phyloP scores from a whole-genome alignment of 1,140 invertebrate species.

The Drosophila takahashii region DNA sequence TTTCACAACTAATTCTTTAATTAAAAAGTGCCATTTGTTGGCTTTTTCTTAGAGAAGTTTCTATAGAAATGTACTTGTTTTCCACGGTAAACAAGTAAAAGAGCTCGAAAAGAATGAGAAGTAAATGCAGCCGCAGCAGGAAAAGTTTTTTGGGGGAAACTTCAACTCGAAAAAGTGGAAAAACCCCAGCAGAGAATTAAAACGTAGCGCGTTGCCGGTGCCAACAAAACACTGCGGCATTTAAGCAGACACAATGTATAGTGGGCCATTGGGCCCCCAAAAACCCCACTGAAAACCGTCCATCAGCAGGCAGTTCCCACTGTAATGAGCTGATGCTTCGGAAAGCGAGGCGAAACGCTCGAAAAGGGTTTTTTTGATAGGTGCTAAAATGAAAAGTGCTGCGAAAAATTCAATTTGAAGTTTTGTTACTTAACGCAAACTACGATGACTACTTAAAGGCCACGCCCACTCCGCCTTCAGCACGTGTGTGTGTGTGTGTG shows the following conservation, averaged over 20 bases:
- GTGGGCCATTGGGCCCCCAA: neutral
- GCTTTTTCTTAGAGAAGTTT: conserved; percentile 31
- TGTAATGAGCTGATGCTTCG: conserved; percentile 59
- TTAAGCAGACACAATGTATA: conserved; percentile 58
- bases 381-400: conserved; percentile 79
- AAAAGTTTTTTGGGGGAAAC: conserved; percentile 36
- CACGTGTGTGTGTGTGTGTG: conserved; percentile 38
- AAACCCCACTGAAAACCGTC: neutral
- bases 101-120: conserved; percentile 26
- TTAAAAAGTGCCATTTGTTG: conserved; percentile 28
- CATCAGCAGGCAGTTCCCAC: conserved; percentile 37
- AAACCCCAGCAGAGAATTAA: conserved; percentile 35
- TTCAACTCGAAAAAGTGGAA: conserved; percentile 40
- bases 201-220: conserved; percentile 43
- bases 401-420: conserved; percentile 81
- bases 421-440: conserved; percentile 81
- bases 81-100: conserved; percentile 37
- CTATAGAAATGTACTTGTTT: conserved; percentile 51
- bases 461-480: conserved; percentile 49
- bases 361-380: conserved; percentile 69
- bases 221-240: conserved; percentile 56
- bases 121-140: conserved; percentile 32
- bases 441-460: conserved; percentile 76
- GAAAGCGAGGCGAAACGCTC: conserved; percentile 46
- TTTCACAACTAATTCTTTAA: conserved; percentile 37